phyloP scores from a whole-genome alignment of 2,888 invertebrate genomes.

The Iphiclides podalirius region DNA sequence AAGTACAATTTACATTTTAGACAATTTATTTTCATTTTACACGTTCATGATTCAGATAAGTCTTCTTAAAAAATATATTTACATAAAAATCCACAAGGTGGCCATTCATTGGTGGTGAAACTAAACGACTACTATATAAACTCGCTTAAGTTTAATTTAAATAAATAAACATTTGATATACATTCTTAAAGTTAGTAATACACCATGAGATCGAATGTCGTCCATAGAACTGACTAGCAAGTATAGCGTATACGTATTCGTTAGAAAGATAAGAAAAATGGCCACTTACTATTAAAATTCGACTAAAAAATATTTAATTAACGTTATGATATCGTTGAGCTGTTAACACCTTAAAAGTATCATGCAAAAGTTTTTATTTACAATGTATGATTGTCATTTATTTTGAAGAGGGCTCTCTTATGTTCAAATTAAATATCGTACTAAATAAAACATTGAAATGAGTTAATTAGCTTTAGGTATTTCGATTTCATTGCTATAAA shows the following conservation, averaged over 20 bases:
- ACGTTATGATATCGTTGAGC: constrained; percentile 71
- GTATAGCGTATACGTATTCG: constrained; percentile 2
- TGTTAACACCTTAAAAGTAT: constrained; percentile 66
- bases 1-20: constrained; percentile 58
- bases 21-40: constrained; percentile 78
- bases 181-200: constrained; percentile 21
- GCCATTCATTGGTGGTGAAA: constrained; percentile 42
- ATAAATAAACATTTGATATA: constrained; percentile 22
- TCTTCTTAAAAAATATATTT: constrained; percentile 66
- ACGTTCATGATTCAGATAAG: constrained; percentile 72
- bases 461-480: too few species aligned
- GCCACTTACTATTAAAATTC: constrained; percentile 52
- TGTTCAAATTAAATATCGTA: constrained; percentile 6
- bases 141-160: constrained; percentile 24
- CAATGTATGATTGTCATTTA: constrained; percentile 40
- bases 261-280: constrained; percentile 34
- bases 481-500: too few species aligned
- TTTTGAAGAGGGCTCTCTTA: constrained; percentile 10
- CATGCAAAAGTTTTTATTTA: constrained; percentile 70
- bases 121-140: constrained; percentile 22
- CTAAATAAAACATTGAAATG: too few species aligned
- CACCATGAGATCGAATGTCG: constrained; percentile 24
- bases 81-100: constrained; percentile 69
- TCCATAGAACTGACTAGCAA: constrained; percentile 40
- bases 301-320: constrained; percentile 55